phyloP scores from a whole-genome alignment of 2,797 vertebrate genomes.

The Liparis tanakae region DNA sequence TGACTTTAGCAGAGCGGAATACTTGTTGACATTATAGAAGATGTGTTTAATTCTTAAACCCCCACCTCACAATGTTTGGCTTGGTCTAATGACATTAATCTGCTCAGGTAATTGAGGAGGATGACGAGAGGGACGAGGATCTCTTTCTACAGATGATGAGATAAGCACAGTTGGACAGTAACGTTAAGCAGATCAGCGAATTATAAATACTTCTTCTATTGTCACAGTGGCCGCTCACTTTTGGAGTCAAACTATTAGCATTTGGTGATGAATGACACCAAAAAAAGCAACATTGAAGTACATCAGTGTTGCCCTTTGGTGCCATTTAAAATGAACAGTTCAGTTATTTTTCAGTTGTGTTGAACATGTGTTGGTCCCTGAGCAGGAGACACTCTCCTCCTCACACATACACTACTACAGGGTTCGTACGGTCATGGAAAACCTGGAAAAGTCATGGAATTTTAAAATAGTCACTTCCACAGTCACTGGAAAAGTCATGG shows the following conservation, averaged over 20 bases:
- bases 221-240: neutral
- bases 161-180: neutral
- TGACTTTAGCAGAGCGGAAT: neutral
- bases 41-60: neutral
- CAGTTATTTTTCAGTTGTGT: neutral
- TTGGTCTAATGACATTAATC: neutral
- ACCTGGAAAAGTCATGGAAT: no score
- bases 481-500: no score
- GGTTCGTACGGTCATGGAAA: no score
- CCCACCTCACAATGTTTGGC: neutral
- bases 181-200: neutral
- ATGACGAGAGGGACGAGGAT: neutral
- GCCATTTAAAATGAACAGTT: neutral
- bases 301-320: neutral
- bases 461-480: no score
- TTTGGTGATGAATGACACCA: neutral
- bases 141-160: neutral
- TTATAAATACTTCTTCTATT: neutral
- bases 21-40: neutral
- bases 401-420: no score
- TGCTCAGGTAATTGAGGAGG: neutral
- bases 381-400: neutral
- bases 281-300: neutral
- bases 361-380: conserved; percentile 2
- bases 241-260: neutral